Conservation (phyloP, 2,888 invertebrate genomes). For the Nomada ruficornis region DNA sequence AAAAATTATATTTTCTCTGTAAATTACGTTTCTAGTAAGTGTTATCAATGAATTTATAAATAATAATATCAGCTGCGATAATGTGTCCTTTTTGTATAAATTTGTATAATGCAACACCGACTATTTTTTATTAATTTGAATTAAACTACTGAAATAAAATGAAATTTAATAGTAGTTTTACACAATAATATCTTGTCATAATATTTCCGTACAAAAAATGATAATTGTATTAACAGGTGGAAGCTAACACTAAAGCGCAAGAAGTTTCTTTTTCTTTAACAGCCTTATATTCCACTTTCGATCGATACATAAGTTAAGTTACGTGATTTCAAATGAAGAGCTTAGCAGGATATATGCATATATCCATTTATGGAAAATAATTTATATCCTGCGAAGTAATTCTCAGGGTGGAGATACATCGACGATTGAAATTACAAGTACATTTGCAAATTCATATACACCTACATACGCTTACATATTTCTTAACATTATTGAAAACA, state of each 20-base stretch:
- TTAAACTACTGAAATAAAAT: constrained; percentile 17
- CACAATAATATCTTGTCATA: constrained; percentile 7
- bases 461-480: constrained; percentile 22
- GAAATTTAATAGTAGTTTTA: constrained; percentile 18
- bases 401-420: constrained; percentile 52
- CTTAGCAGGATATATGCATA: constrained; percentile 47
- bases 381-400: constrained; percentile 52
- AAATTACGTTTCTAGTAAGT: constrained; percentile 22
- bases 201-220: constrained; percentile 1
- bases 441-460: constrained; percentile 44
- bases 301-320: constrained; percentile 72
- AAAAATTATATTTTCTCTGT: constrained; percentile 20
- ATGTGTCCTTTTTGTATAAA: constrained; percentile 22
- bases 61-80: constrained; percentile 1
- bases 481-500: constrained; percentile 11
- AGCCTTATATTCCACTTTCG: constrained; percentile 73
- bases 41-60: constrained; percentile 29
- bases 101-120: constrained; percentile 31
- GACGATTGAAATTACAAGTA: constrained; percentile 42
- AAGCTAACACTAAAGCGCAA: constrained; percentile 26
- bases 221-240: constrained; percentile 8
- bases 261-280: constrained; percentile 66
- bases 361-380: constrained; percentile 53
- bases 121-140: constrained; percentile 20
- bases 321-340: constrained; percentile 57